Conservation (phyloP, 1,140 invertebrate species). For the Halesus radiatus region DNA sequence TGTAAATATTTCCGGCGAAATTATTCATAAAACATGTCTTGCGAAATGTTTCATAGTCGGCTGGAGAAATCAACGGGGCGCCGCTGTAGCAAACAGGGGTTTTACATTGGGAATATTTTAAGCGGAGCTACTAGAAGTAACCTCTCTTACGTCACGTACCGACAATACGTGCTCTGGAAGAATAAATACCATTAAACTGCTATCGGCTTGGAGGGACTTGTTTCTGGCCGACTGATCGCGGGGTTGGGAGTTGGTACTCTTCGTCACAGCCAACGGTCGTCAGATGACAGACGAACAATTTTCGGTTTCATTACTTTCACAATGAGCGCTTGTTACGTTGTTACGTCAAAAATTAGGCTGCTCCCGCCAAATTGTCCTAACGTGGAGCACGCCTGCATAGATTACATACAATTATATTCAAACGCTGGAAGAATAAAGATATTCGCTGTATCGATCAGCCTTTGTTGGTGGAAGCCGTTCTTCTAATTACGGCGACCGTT, state of each 20-base stretch:
- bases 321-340: slow-evolving; percentile 20
- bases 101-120: slow-evolving; percentile 29
- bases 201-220: background rate
- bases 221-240: slow-evolving; percentile 13
- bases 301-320: slow-evolving; percentile 29
- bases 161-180: slow-evolving; percentile 30
- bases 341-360: slow-evolving; percentile 11
- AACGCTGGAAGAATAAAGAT: too few relatives aligned
- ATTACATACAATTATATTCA: too few relatives aligned
- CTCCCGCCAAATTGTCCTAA: background rate
- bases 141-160: slow-evolving; percentile 33
- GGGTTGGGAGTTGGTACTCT: background rate
- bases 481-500: too few relatives aligned
- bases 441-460: too few relatives aligned
- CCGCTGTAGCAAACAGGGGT: slow-evolving; percentile 18
- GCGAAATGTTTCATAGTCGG: slow-evolving; percentile 10
- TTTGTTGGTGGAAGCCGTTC: too few relatives aligned
- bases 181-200: slow-evolving; percentile 39
- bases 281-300: slow-evolving; percentile 20
- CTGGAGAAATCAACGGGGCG: slow-evolving; percentile 17
- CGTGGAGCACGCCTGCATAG: background rate
- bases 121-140: slow-evolving; percentile 6
- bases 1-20: slow-evolving; percentile 19
- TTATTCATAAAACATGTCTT: slow-evolving; percentile 25
- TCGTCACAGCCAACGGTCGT: slow-evolving; percentile 1